Conservation (phyloP, 2,888 invertebrate species). For the Sepioteuthis lessoniana region DNA sequence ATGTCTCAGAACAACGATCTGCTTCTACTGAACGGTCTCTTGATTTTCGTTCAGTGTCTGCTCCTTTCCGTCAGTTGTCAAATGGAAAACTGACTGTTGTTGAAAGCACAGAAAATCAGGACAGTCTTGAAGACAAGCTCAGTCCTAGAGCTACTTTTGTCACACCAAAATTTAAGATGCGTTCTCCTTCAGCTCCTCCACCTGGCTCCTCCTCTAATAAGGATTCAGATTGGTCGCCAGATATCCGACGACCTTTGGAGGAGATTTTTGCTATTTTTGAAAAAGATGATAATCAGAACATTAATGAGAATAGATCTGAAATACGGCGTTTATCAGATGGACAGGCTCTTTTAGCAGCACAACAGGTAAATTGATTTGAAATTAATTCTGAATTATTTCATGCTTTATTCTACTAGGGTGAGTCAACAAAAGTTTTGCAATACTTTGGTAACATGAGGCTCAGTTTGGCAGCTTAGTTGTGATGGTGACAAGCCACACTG, state of each 20-base stretch:
- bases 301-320: conserved; percentile 53
- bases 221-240: conserved; percentile 43
- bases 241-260: conserved; percentile 44
- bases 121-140: conserved; percentile 57
- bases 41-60: conserved; percentile 62
- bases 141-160: conserved; percentile 64
- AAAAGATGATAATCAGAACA: conserved; percentile 52
- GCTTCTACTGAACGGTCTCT: background rate
- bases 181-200: conserved; percentile 69
- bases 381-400: too few relatives aligned
- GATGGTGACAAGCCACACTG: too few relatives aligned
- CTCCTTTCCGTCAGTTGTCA: conserved; percentile 61
- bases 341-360: conserved; percentile 52
- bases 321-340: conserved; percentile 61
- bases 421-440: too few relatives aligned
- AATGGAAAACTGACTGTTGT: conserved; percentile 50
- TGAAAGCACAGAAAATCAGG: conserved; percentile 6
- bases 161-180: conserved; percentile 55
- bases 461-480: too few relatives aligned
- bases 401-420: too few relatives aligned
- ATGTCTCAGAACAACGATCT: background rate
- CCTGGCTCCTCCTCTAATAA: background rate
- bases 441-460: too few relatives aligned
- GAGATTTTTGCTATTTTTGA: conserved; percentile 52
- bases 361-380: conserved; percentile 55